Percentiles rank a stretch among this genome's conserved stretches.
Conservation (phyloP, 2,797 vertebrate species). For the Arctocebus calabarensis region DNA sequence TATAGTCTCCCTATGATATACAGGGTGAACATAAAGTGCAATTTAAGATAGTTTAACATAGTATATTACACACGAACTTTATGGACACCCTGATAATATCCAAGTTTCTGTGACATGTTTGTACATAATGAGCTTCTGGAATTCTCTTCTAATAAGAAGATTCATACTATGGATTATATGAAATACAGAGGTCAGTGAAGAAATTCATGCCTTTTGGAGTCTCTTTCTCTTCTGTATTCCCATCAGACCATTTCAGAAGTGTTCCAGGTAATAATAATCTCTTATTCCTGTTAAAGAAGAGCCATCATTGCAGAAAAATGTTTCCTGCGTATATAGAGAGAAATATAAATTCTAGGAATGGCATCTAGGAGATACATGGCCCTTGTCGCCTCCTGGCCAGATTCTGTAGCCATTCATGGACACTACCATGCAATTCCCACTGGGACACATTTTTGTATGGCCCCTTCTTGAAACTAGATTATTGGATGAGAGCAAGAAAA, state of each 20-base stretch:
- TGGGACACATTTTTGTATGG: neutral
- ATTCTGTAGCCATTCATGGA: neutral
- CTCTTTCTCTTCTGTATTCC: neutral
- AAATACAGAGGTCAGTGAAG: conserved; percentile 23
- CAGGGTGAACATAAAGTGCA: too few relatives aligned
- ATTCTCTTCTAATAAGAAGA: conserved; percentile 48
- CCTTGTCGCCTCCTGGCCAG: neutral
- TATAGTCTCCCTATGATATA: neutral
- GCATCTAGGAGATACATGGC: neutral
- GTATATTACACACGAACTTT: too few relatives aligned
- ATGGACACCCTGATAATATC: neutral
- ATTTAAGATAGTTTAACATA: too few relatives aligned
- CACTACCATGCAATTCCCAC: neutral
- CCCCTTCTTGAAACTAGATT: neutral
- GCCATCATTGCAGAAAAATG: neutral
- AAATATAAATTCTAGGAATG: conserved; percentile 3
- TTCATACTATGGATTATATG: conserved; percentile 3
- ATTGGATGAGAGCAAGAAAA: neutral
- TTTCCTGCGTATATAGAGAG: neutral
- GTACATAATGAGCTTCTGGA: conserved; percentile 21
- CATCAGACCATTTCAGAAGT: neutral
- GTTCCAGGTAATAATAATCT: neutral
- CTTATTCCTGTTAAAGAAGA: neutral
- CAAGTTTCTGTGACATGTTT: conserved; percentile 52
- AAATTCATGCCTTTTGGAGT: neutral